These are phyloP conservation scores for Hydriomena furcata DNA, from an alignment of 2,888 invertebrate genomes.

Conservation along the genomic window DNA sequence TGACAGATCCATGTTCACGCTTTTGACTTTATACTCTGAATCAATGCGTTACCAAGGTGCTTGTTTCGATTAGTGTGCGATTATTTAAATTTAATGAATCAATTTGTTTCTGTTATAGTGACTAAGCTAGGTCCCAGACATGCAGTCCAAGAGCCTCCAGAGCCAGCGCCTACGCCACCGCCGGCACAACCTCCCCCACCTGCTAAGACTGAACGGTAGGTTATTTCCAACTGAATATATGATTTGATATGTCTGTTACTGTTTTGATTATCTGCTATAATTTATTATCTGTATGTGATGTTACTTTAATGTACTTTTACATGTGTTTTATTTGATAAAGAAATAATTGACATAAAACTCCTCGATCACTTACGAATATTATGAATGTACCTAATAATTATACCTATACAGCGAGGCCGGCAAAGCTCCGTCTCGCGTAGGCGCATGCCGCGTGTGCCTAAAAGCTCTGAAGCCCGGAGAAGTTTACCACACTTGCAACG, in stretches of 20 bases:
- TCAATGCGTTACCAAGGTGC: no score
- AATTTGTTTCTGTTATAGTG: conserved; percentile 70
- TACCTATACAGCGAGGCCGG: conserved; percentile 84
- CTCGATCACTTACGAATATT: no score
- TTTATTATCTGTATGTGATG: no score
- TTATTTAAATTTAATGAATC: no score
- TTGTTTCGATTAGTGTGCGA: no score
- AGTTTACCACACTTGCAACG: conserved; percentile 93
- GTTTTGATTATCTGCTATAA: no score
- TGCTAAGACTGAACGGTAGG: conserved; percentile 77
- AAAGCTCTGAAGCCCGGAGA: conserved; percentile 95
- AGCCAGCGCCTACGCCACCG: conserved; percentile 71
- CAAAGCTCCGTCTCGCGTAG: conserved; percentile 88
- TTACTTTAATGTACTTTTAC: no score
- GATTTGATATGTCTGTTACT: no score
- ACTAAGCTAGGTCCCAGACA: conserved; percentile 88
- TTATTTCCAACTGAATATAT: background rate
- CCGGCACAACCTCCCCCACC: conserved; percentile 67
- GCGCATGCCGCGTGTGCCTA: conserved; percentile 92
- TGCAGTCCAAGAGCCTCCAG: conserved; percentile 69
- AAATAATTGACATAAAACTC: no score
- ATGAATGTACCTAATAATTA: no score
- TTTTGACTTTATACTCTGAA: background rate
- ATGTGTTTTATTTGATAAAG: no score
- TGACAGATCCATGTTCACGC: background rate